Conservation (phyloP, 2,888 invertebrate species). For the Acronicta aceris region DNA sequence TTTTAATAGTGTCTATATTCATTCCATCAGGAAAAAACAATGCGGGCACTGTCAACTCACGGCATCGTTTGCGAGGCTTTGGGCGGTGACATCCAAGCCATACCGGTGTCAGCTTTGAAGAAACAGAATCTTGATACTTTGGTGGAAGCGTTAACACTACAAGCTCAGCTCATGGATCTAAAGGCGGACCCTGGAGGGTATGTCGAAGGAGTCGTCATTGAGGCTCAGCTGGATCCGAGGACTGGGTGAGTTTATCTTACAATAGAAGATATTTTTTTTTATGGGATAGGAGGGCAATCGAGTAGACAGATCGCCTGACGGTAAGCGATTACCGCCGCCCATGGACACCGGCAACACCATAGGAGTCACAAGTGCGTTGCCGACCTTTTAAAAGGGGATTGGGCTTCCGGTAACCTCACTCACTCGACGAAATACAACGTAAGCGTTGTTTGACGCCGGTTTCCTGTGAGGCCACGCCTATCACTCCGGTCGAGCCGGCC, state of each 20-base stretch:
- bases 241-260: constrained; percentile 63
- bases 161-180: constrained; percentile 96
- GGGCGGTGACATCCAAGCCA: constrained; percentile 97
- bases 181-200: constrained; percentile 94
- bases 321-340: too few relatives aligned
- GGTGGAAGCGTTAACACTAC: constrained; percentile 94
- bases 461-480: too few relatives aligned
- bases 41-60: constrained; percentile 92
- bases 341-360: too few relatives aligned
- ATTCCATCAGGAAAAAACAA: constrained; percentile 90
- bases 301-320: too few relatives aligned
- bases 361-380: too few relatives aligned
- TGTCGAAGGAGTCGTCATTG: constrained; percentile 97
- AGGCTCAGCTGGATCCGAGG: constrained; percentile 90
- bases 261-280: too few relatives aligned
- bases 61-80: constrained; percentile 95
- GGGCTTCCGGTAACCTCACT: too few relatives aligned
- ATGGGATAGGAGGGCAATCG: too few relatives aligned
- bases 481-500: too few relatives aligned
- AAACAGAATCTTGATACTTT: constrained; percentile 93
- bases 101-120: constrained; percentile 97
- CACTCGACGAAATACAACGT: too few relatives aligned
- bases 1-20: not conserved
- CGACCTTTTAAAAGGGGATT: too few relatives aligned
- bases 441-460: too few relatives aligned